These are phyloP conservation scores for Aplysia californica DNA, from an alignment of 1,140 invertebrate species.

Conservation along the genomic window DNA sequence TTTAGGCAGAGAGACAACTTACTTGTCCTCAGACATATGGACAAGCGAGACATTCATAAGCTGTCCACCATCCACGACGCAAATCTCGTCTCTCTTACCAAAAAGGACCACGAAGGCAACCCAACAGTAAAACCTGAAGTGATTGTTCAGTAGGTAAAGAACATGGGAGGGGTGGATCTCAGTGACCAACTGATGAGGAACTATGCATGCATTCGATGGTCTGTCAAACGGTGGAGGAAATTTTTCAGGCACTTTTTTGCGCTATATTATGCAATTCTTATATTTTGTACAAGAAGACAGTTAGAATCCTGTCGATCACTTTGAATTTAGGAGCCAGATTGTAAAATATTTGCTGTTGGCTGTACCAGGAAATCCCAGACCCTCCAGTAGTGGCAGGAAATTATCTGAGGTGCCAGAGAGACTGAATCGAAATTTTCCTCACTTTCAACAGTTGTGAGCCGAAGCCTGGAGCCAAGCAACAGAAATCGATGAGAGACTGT, in stretches of 20 bases:
- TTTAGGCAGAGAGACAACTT: conserved; percentile 6
- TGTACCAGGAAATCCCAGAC: too few relatives aligned
- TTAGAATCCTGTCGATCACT: too few relatives aligned
- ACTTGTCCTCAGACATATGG: conserved; percentile 29
- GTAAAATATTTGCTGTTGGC: too few relatives aligned
- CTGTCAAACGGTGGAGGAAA: conserved; percentile 28
- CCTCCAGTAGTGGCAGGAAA: too few relatives aligned
- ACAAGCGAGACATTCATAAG: conserved; percentile 29
- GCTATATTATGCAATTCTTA: too few relatives aligned
- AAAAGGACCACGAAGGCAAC: conserved; percentile 13
- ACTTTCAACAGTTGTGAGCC: too few relatives aligned
- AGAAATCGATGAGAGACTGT: too few relatives aligned
- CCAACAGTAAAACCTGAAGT: background rate
- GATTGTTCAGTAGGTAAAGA: conserved; percentile 28
- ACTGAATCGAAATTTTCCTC: too few relatives aligned
- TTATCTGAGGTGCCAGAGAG: too few relatives aligned
- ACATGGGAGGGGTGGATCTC: conserved; percentile 32
- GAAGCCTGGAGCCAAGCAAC: too few relatives aligned
- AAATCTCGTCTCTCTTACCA: conserved; percentile 5
- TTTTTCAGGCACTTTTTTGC: conserved; percentile 28
- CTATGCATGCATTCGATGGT: conserved; percentile 16
- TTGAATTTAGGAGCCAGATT: too few relatives aligned
- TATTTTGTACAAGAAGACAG: too few relatives aligned
- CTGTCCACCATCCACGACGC: conserved; percentile 28
- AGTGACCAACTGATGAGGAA: conserved; percentile 24